Evolutionary conservation across 2,797 vertebrate genomes (phyloP).

Genomic region (Betta splendens): DNA sequence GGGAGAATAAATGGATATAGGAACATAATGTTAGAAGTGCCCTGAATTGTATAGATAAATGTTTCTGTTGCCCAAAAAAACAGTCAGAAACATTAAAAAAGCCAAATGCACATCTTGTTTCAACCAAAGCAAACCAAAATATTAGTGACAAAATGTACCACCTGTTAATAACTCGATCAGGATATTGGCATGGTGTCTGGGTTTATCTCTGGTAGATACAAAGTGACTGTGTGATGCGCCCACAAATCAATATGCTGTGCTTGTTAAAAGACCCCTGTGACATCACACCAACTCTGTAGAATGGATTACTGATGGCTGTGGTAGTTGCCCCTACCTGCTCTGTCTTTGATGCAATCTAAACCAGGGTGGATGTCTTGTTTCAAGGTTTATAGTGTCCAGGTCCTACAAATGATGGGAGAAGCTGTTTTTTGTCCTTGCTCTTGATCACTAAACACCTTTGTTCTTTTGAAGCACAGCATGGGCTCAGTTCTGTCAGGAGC

Average conservation of each 20-base stretch:
- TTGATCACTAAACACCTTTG: conserved; percentile 25
- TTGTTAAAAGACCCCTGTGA: conserved; percentile 43
- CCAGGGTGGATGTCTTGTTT: conserved; percentile 21
- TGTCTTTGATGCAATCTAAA: conserved; percentile 23
- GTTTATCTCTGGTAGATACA: too few relatives aligned
- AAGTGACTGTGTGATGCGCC: conserved; percentile 50
- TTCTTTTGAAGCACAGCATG: conserved; percentile 37
- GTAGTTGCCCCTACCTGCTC: conserved; percentile 11
- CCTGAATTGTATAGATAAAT: conserved; percentile 65
- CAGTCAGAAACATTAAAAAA: conserved; percentile 63
- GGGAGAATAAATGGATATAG: conserved; percentile 50
- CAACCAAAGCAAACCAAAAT: conserved; percentile 79
- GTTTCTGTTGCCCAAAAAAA: conserved; percentile 62
- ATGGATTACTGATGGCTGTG: conserved; percentile 36
- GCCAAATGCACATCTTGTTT: conserved; percentile 80
- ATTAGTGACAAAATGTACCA: conserved; percentile 63
- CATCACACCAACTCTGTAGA: conserved; percentile 48
- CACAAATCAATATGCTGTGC: conserved; percentile 29
- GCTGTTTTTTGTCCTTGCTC: conserved; percentile 22
- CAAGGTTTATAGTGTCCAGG: conserved; percentile 27
- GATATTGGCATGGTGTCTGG: too few relatives aligned
- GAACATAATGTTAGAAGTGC: conserved; percentile 77
- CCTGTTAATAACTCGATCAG: conserved; percentile 39
- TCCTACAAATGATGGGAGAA: conserved; percentile 36
- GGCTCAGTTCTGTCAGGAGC: conserved; percentile 39